phyloP scores from a whole-genome alignment of 2,113 vertebrate species.

The Eira barbara region DNA sequence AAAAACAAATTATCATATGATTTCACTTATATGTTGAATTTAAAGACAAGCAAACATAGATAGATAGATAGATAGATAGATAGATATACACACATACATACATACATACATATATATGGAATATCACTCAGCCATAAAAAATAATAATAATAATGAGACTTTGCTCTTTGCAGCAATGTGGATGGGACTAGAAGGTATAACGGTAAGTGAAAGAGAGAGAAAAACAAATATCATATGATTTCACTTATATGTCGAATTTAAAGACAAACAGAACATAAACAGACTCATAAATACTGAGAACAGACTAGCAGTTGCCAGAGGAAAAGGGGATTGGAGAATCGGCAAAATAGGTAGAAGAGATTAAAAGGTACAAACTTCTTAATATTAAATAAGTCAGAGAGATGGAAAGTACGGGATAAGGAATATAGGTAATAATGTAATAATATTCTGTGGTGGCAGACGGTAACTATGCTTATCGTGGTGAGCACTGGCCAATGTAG shows the following conservation, averaged over 20 bases:
- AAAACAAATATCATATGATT: not conserved
- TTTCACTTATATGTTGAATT: not conserved
- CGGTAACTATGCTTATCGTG: not conserved
- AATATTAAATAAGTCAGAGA: not conserved
- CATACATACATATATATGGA: not conserved
- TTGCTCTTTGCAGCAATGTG: not conserved
- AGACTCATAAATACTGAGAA: not conserved
- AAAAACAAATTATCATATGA: not conserved
- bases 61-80: too few species aligned
- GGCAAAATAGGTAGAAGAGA: not conserved
- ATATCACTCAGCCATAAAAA: not conserved
- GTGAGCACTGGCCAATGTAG: not conserved
- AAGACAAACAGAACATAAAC: not conserved
- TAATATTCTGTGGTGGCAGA: not conserved
- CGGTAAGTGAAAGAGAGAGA: not conserved
- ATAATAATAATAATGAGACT: not conserved
- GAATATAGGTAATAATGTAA: not conserved
- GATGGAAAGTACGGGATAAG: not conserved
- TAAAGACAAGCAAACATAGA: not conserved
- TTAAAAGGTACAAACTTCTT: not conserved
- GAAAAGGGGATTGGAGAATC: not conserved
- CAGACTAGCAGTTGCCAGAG: not conserved
- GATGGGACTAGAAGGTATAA: not conserved
- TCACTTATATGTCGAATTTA: not conserved
- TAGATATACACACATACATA: rapidly evolving